A percentile compares a stretch with the other conserved stretches of the same genome.
These are phyloP conservation scores for Caenorhabditis uteleia DNA, from an alignment of 2,888 invertebrate species.

Conservation along the genomic window DNA sequence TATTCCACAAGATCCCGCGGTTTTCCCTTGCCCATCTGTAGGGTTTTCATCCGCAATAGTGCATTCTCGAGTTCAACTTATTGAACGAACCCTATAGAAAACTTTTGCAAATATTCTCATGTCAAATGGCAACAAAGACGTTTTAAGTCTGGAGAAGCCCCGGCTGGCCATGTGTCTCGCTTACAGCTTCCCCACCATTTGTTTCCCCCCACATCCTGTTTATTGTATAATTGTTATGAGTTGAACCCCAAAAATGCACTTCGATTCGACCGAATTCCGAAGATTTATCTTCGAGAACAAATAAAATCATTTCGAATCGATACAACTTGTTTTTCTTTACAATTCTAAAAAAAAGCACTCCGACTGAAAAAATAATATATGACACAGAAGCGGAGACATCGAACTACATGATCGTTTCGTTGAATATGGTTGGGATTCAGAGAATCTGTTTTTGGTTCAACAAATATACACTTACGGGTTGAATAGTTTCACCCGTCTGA, in stretches of 20 bases:
- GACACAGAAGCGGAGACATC: too few species aligned
- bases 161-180: slow-evolving; percentile 58
- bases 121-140: slow-evolving; percentile 30
- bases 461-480: too few species aligned
- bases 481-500: too few species aligned
- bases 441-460: too few species aligned
- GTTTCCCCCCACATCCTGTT: slow-evolving; percentile 21
- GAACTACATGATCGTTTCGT: too few species aligned
- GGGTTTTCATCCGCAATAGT: slow-evolving; percentile 37
- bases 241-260: slow-evolving; percentile 33
- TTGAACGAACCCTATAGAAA: slow-evolving; percentile 21
- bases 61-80: slow-evolving; percentile 31
- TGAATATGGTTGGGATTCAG: too few species aligned
- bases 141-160: slow-evolving; percentile 21
- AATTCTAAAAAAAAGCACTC: too few species aligned
- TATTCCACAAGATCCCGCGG: slow-evolving; percentile 27
- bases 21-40: slow-evolving; percentile 41
- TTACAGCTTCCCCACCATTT: slow-evolving; percentile 35
- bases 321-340: too few species aligned
- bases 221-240: slow-evolving; percentile 41
- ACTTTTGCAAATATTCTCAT: slow-evolving; percentile 32
- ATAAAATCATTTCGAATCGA: slow-evolving; percentile 35
- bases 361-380: too few species aligned
- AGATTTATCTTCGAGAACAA: too few species aligned
- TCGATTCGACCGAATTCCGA: slow-evolving; percentile 21